Conservation (phyloP, 2,113 vertebrate species). For the Notiomystis cincta region DNA sequence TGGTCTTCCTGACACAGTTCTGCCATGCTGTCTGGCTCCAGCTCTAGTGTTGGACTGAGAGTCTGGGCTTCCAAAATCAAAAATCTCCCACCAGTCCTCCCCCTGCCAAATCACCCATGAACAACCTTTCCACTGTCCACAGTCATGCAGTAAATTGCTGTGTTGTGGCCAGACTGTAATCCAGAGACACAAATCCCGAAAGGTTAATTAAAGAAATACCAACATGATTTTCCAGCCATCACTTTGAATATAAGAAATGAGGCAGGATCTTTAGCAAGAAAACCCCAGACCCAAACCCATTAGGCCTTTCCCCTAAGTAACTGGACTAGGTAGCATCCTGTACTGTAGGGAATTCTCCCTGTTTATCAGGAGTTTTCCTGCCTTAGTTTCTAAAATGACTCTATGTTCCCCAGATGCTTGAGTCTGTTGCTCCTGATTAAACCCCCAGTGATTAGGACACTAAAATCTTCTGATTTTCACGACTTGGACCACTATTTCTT, state of each 20-base stretch:
- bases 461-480: neutral
- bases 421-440: neutral
- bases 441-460: neutral
- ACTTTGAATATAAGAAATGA: neutral
- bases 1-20: neutral
- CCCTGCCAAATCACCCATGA: rapidly evolving
- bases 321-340: neutral
- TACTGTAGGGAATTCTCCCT: neutral
- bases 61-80: neutral
- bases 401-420: neutral
- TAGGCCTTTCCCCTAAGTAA: neutral
- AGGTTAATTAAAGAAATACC: neutral
- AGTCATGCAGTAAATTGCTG: neutral
- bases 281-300: neutral
- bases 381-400: neutral
- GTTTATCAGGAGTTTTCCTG: neutral
- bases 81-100: neutral
- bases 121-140: neutral
- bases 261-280: neutral
- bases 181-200: neutral
- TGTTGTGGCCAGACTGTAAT: neutral
- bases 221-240: neutral
- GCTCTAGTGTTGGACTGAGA: neutral
- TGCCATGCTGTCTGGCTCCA: neutral
- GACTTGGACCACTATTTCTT: neutral